A percentile compares a stretch with the other conserved stretches of the same genome.
Evolutionary conservation across 2,113 vertebrate genomes (phyloP).

Genomic region (Pleuronectes platessa): DNA sequence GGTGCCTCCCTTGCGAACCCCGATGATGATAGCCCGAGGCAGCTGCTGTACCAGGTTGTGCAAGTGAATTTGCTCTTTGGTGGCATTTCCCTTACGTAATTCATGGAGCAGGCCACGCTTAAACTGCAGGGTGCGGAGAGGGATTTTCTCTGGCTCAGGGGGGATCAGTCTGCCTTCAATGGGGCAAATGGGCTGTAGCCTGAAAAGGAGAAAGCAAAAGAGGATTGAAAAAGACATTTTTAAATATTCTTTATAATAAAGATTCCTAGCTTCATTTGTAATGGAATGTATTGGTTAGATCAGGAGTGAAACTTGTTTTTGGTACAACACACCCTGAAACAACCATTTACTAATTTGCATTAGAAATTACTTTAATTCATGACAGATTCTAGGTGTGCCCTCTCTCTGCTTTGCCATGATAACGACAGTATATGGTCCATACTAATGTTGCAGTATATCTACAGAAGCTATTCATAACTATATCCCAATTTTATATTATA

Average conservation of each 20-base stretch:
- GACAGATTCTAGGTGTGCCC: no score
- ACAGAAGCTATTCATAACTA: no score
- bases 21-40: conserved; percentile 95
- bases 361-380: no score
- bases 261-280: neutral
- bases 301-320: neutral
- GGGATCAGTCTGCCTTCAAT: conserved; percentile 84
- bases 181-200: conserved; percentile 91
- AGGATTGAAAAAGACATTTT: neutral
- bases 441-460: no score
- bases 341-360: no score
- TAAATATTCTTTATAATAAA: neutral
- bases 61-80: conserved; percentile 89
- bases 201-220: conserved; percentile 63
- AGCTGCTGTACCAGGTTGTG: conserved; percentile 93
- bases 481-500: no score
- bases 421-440: no score
- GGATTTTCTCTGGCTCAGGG: conserved; percentile 85
- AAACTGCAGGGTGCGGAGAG: conserved; percentile 88
- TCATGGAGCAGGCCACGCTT: conserved; percentile 90
- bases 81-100: conserved; percentile 88
- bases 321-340: no score
- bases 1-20: conserved; percentile 95
- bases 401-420: no score
- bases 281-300: neutral